Base-by-base conservation (phyloP, 2,888 invertebrate genomes). In the Diarsia mendica region DNA sequence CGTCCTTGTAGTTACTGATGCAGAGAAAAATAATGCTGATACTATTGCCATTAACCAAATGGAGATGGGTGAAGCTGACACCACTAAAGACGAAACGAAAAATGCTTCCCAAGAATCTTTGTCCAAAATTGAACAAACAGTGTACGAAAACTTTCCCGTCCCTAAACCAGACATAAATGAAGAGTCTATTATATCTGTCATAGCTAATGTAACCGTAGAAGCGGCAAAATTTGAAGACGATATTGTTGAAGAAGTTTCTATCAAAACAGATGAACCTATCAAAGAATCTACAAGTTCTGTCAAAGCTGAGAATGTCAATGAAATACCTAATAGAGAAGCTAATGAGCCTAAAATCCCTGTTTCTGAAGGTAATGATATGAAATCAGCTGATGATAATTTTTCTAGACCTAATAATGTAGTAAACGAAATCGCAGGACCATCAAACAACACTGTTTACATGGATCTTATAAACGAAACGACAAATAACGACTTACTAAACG, bases 381-480 rank as follows among this genome's bases (percentile, higher is more conserved):
- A 84, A 84, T 73, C 73, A 85, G 75, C 80, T 75, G 75, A 75
- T 67, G 72, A 85, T 70, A 75, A 76, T 75, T 77, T 49, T 60
- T 65, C 64, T 84, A 89, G 89, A 90, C 90, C 91, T 91, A 91
- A 91, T 85, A 80, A 78, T 75, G 13, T 48, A 66, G 75, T 87
- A 75, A 72, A 69, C 33, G 82, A 83, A 39, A 79, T 70, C 67
- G 87, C 90, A 78, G 85, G 76, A 77, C 89, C 89, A 65, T 86
- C 89, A 46, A 89, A 91, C 64, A 94, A 92, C 88, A 93, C 94
- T 87, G 89, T 87, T 51, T 95, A 94, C 84, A 94, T 95, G 94
- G 94, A 96, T 94, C 94, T 96, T 91, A 94, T 91, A 89, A 92
- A 93, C 86, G 84, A 90, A 89, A 39, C 63, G 3, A 92, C 91